Base-by-base conservation (phyloP, 1,140 invertebrate genomes). In the Whitmania pigra region DNA sequence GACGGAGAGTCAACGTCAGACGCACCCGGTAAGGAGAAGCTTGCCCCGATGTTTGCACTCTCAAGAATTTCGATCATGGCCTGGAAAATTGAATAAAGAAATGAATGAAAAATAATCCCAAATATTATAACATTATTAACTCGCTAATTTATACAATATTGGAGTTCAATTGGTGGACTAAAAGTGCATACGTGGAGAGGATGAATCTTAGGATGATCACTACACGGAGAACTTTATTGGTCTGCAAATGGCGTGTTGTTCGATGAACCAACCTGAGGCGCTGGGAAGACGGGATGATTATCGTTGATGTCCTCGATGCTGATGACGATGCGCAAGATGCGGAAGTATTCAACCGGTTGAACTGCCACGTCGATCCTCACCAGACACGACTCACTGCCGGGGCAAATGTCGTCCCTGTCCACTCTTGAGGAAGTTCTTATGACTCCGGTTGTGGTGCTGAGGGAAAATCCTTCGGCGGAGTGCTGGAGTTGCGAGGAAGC, bases 321-420 rank as follows among this genome's bases (percentile, higher is more conserved):
- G 25, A 73, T 29, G 36, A 57, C 36, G 6, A 73, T 67, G n/a
- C 54, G 40, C 7, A 73, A 25, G 20, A 73, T 72, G 31, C 53
- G 67, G 36, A 73, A 73, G 60, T 69, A 72, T 31, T 72, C 43
- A n/a, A 53, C 60, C 43, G 72, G 72, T 17, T 72, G 72, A 13
- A 73, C 68, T 11, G 72, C 72, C 49, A 73, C 54, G 36, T 73
- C 72, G 17, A 73, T 67, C 53, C 25, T 36, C 3, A 73, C 22
- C 7, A 53, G 20, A 29, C 72, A 73, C 3, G 17, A 25, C 18
- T 53, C 40, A 18, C 22, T 29, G 20, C 40, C 40, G 9, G 72
- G 67, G 22, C 72, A 73, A 25, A 73, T 18, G n/a, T 57, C 67
- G 36, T 73, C 72, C 7, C 72, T 67, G 49, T 73, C 72, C 4